phyloP scores from a whole-genome alignment of 1,140 invertebrate species.

The Musca vetustissima region DNA sequence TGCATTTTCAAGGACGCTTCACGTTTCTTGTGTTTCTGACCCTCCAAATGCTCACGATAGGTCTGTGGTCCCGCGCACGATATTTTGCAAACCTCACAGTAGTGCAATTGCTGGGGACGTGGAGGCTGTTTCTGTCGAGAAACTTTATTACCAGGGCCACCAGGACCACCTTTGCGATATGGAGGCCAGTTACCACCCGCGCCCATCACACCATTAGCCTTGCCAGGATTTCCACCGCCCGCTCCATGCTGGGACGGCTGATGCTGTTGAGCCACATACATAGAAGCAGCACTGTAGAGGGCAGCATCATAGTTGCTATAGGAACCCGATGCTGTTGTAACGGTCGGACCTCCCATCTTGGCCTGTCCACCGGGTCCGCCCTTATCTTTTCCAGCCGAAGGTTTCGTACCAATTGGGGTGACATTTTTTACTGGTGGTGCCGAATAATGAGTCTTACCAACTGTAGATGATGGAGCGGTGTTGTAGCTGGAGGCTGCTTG shows the following conservation, averaged over 20 bases:
- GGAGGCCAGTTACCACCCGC: conserved; percentile 37
- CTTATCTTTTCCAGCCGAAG: conserved; percentile 50
- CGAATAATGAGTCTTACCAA: conserved; percentile 57
- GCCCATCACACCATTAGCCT: conserved; percentile 40
- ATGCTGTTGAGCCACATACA: conserved; percentile 87
- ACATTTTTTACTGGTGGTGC: conserved; percentile 58
- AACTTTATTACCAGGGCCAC: conserved; percentile 49
- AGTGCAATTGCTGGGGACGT: conserved; percentile 89
- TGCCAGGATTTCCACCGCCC: conserved; percentile 29
- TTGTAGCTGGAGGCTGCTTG: conserved; percentile 62
- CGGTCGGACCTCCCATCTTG: conserved; percentile 26
- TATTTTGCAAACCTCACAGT: conserved; percentile 97
- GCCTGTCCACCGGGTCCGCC: conserved; percentile 39
- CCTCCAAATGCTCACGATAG: conserved; percentile 95
- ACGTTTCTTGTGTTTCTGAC: conserved; percentile 98
- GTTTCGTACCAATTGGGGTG: conserved; percentile 36
- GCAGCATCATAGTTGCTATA: conserved; percentile 88
- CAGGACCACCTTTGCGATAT: conserved; percentile 60
- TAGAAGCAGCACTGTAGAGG: conserved; percentile 88
- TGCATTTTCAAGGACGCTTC: conserved; percentile 85
- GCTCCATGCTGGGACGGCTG: conserved; percentile 32
- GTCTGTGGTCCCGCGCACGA: conserved; percentile 96
- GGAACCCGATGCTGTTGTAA: conserved; percentile 61
- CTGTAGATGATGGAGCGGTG: conserved; percentile 58
- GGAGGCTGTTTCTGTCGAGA: conserved; percentile 71